phyloP scores from a whole-genome alignment of 2,797 vertebrate genomes.

The Zalophus californianus region DNA sequence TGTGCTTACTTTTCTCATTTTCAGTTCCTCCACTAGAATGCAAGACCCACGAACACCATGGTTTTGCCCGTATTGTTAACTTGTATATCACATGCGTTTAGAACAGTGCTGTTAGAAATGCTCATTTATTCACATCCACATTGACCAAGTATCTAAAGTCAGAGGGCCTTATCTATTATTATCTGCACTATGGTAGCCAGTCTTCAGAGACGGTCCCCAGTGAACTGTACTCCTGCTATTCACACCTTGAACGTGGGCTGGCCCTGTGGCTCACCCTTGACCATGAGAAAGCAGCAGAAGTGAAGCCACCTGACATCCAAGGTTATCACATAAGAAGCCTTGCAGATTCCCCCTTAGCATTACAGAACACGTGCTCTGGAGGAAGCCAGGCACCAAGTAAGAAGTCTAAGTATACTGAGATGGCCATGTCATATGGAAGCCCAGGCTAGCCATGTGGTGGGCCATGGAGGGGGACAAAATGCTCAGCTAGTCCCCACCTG shows the following conservation, averaged over 20 bases:
- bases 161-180: neutral
- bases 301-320: neutral
- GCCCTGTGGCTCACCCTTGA: neutral
- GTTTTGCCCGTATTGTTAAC: neutral
- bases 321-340: neutral
- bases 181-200: neutral
- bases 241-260: neutral
- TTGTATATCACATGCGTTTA: neutral
- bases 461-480: neutral
- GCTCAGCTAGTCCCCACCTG: neutral
- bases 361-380: neutral
- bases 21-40: neutral
- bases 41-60: neutral
- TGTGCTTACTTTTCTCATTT: neutral
- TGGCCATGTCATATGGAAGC: neutral
- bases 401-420: neutral
- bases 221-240: neutral
- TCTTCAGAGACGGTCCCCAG: neutral
- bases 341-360: neutral
- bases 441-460: neutral
- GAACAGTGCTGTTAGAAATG: conserved; percentile 17
- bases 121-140: neutral
- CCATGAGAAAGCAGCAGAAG: neutral
- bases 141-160: neutral
- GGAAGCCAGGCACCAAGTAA: neutral